Evolutionary conservation across 2,113 vertebrate species (phyloP), one percentile per base, ranked within the genome.

Genomic region (Grammomys surdaster): DNA sequence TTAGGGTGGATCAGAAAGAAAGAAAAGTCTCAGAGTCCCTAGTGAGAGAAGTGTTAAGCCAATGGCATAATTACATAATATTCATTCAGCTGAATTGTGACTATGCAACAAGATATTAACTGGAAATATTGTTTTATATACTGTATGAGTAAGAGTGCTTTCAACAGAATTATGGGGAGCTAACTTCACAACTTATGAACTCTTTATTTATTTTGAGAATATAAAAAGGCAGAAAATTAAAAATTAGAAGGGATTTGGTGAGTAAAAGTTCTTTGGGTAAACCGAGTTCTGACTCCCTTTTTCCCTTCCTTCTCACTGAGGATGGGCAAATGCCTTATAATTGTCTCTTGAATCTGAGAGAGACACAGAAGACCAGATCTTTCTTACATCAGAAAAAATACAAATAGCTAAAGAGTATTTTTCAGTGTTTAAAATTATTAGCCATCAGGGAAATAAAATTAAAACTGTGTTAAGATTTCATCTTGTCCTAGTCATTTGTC

Each of bases 71-170:
- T 94, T 67, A 63, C 58, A 89, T 3, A 36, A 48, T 80, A 82
- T 82, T 94, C 7, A 82, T 48, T 93, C 40, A 91, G 31, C 58
- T 84, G 76, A 84, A 69, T 60, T 91, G 7, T 88, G 65, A 93
- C 36, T 90, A 11, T 78, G 28, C 90, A 93, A 90, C 7, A 95
- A 60, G 43, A 77, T 40, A 63, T 87, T 94, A 85, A 54, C 33
- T 70, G 65, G 54, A 94, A 87, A 91, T 67, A 95, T 95, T 90
- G 5, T 72, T 40, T 84, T 48, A 56, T 11, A 46, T 76, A 75
- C 6, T 16, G 40, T 3, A 13, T 80, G 17, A 81, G 80, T 65
- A 75, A 54, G 26, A 46, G 48, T 69, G 40, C 73, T 89, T 94
- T 89, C 43, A 58, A 54, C 43, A n/a, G 40, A 60, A 60, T 77